Evolutionary conservation across 2,797 vertebrate genomes (phyloP).

Genomic region (Meda fulgida): DNA sequence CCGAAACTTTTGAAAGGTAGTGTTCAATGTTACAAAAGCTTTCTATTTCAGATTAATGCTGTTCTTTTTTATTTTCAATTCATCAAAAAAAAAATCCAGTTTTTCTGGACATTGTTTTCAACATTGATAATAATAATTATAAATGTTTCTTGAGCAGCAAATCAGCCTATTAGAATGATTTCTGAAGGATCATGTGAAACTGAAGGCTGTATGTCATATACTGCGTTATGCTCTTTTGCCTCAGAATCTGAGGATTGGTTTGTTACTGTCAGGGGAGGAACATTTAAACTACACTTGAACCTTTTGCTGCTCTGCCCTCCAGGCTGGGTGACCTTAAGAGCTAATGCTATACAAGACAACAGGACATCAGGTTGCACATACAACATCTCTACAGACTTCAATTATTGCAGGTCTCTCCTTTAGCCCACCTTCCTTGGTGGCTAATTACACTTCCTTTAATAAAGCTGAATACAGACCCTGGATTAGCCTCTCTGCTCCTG

Average conservation of each 20-base stretch:
- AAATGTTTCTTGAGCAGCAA: no score
- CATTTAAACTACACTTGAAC: slow-evolving; percentile 79
- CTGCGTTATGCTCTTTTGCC: background rate
- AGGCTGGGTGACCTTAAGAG: slow-evolving; percentile 76
- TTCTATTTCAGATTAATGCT: no score
- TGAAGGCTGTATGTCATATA: background rate
- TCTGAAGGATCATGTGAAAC: no score
- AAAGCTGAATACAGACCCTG: slow-evolving; percentile 76
- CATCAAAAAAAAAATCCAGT: no score
- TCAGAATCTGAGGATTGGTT: slow-evolving; percentile 19
- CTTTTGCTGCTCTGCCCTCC: slow-evolving; percentile 64
- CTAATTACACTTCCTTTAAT: slow-evolving; percentile 82
- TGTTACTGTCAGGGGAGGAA: slow-evolving; percentile 68
- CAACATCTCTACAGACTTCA: slow-evolving; percentile 78
- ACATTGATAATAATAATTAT: no score
- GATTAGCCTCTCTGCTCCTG: slow-evolving; percentile 73
- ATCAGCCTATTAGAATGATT: no score
- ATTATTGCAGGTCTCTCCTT: slow-evolving; percentile 78
- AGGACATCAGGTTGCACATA: slow-evolving; percentile 70
- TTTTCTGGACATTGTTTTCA: no score
- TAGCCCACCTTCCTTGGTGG: slow-evolving; percentile 75
- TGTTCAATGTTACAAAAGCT: no score
- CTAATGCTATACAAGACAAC: slow-evolving; percentile 73
- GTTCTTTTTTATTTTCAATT: no score
- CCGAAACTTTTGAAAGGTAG: no score